Evolutionary conservation across 2,113 vertebrate genomes (phyloP).

Genomic region (Gymnorhina tibicen): DNA sequence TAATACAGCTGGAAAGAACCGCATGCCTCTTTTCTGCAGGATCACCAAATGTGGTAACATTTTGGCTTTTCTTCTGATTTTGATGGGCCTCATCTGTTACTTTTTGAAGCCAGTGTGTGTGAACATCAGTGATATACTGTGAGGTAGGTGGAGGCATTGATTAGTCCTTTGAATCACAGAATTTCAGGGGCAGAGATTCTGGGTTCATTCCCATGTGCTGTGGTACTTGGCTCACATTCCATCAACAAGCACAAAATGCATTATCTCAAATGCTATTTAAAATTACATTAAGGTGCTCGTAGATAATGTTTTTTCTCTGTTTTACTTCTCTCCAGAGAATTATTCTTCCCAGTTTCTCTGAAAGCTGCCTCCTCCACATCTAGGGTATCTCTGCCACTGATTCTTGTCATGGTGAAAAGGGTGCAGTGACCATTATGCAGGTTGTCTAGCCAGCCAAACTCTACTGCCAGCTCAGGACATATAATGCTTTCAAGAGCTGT

Average conservation of each 20-base stretch:
- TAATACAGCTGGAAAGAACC: not conserved
- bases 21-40: not conserved
- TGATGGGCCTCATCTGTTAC: not conserved
- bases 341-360: not conserved
- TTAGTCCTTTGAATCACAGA: not conserved
- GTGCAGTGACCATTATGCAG: not conserved
- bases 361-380: not conserved
- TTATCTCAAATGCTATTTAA: not conserved
- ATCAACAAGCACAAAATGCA: not conserved
- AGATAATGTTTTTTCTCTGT: not conserved
- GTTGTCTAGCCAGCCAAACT: not conserved
- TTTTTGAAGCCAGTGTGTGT: not conserved
- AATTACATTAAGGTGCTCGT: not conserved
- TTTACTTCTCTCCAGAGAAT: not conserved
- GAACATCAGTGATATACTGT: not conserved
- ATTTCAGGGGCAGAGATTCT: not conserved
- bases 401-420: not conserved
- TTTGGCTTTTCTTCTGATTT: not conserved
- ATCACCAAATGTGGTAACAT: not conserved
- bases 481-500: not conserved
- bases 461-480: not conserved
- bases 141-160: not conserved
- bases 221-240: not conserved
- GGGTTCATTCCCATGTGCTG: not conserved
- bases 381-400: not conserved